phyloP scores from a whole-genome alignment of 2,888 invertebrate species.

The Crioceris asparagi region DNA sequence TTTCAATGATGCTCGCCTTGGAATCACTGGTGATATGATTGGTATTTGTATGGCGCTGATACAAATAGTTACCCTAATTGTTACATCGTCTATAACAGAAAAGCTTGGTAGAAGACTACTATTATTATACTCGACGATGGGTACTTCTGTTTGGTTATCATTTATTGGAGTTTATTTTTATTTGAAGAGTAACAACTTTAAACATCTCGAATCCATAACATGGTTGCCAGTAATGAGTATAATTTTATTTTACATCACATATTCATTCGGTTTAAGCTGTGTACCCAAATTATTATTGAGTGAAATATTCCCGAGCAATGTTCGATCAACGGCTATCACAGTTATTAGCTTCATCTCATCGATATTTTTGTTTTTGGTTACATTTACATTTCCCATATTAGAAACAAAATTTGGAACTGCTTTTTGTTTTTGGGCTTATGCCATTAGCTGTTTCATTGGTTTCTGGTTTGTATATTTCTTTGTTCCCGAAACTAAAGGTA shows the following conservation, averaged over 20 bases:
- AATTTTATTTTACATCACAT: neutral
- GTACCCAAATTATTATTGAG: neutral
- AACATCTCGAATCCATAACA: slow-evolving; percentile 18
- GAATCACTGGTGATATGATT: slow-evolving; percentile 47
- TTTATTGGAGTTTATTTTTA: slow-evolving; percentile 17
- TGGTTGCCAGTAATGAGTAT: neutral
- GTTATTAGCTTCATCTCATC: neutral
- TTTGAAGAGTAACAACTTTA: slow-evolving; percentile 8
- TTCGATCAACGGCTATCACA: neutral
- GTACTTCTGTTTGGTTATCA: slow-evolving; percentile 45
- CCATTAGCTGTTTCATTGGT: slow-evolving; percentile 14
- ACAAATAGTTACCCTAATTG: slow-evolving; percentile 57
- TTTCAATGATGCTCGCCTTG: slow-evolving; percentile 57
- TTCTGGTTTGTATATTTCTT: slow-evolving; percentile 16
- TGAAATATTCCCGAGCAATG: neutral
- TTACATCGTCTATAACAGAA: slow-evolving; percentile 67
- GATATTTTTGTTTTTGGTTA: neutral
- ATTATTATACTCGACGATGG: slow-evolving; percentile 49
- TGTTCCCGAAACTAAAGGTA: slow-evolving; percentile 24
- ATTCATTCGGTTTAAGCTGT: neutral
- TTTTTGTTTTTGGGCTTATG: slow-evolving; percentile 20
- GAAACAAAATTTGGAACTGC: slow-evolving; percentile 18
- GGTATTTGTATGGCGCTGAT: slow-evolving; percentile 68
- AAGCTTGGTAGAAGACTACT: slow-evolving; percentile 59
- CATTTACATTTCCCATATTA: slow-evolving; percentile 22